Evolutionary conservation across 2,113 vertebrate species (phyloP).

Genomic region (Zosterops borbonicus): DNA sequence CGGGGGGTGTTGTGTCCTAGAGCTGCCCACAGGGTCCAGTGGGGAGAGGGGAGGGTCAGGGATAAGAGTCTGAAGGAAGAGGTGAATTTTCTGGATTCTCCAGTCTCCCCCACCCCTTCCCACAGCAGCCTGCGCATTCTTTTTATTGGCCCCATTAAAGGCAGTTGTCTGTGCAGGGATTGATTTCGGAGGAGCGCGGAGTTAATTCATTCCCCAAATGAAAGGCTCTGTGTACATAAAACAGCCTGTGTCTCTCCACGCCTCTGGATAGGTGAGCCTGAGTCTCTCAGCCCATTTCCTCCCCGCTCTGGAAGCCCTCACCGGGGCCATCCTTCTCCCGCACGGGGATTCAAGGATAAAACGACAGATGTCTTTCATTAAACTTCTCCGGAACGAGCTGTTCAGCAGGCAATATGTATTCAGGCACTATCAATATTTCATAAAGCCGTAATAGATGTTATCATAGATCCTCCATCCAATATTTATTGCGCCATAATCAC

Average conservation of each 20-base stretch:
- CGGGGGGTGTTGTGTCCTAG: accelerated
- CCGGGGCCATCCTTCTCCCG: background rate
- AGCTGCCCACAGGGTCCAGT: background rate
- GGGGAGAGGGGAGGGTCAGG: background rate
- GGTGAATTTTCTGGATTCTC: background rate
- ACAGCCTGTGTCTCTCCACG: background rate
- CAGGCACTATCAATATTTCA: slow-evolving; percentile 72
- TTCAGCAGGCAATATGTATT: slow-evolving; percentile 68
- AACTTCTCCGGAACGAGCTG: slow-evolving; percentile 64
- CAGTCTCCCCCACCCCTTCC: background rate
- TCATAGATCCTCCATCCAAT: slow-evolving; percentile 65
- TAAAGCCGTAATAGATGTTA: slow-evolving; percentile 68
- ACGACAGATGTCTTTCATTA: slow-evolving; percentile 73
- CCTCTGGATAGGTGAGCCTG: background rate
- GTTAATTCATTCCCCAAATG: slow-evolving; percentile 5
- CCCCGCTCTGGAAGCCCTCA: background rate
- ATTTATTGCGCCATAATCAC: slow-evolving; percentile 63
- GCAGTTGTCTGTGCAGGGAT: background rate
- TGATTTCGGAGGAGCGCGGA: background rate
- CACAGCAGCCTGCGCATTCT: background rate
- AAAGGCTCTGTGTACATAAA: background rate
- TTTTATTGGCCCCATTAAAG: background rate
- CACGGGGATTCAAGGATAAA: slow-evolving; percentile 50
- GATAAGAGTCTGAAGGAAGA: background rate
- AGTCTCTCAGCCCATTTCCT: background rate